Percentiles rank a stretch among this genome's conserved stretches.
phyloP scores from a whole-genome alignment of 2,113 vertebrate species.

The Seriola quinqueradiata region DNA sequence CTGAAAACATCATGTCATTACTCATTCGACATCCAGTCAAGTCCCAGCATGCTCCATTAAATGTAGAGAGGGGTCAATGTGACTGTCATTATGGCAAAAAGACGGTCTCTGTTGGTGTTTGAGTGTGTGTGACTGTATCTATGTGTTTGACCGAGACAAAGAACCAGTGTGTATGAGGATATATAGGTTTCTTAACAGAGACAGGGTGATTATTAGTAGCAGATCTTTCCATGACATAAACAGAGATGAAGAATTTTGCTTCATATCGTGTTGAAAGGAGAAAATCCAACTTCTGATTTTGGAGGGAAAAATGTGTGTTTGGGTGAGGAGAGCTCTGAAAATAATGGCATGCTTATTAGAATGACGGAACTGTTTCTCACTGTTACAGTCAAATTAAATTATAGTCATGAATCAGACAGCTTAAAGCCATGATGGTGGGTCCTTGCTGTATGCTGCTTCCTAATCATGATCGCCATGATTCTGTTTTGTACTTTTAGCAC shows the following conservation, averaged over 20 bases:
- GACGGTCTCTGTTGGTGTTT: constrained; percentile 17
- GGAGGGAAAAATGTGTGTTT: constrained; percentile 27
- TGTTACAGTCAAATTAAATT: constrained; percentile 24
- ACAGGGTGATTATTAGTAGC: constrained; percentile 51
- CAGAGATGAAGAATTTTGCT: constrained; percentile 19
- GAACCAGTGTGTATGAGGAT: background rate
- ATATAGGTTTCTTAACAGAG: constrained; percentile 29
- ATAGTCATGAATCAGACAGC: constrained; percentile 21
- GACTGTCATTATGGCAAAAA: constrained; percentile 42
- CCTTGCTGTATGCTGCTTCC: background rate
- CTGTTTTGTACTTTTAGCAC: background rate
- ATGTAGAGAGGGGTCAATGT: constrained; percentile 49
- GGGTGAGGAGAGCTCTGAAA: constrained; percentile 21
- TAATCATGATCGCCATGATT: constrained; percentile 8
- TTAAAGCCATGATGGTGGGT: constrained; percentile 22
- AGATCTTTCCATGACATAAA: constrained; percentile 62
- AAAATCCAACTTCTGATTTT: constrained; percentile 50
- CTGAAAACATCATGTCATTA: constrained; percentile 64
- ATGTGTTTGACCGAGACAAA: constrained; percentile 15
- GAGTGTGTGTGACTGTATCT: background rate
- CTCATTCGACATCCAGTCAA: constrained; percentile 58
- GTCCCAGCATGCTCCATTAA: constrained; percentile 49
- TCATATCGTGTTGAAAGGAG: constrained; percentile 34
- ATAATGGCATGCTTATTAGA: constrained; percentile 36
- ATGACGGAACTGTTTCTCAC: constrained; percentile 39